These are phyloP conservation scores for Tringa solitaria DNA, from an alignment of 2,113 vertebrate genomes.

Conservation along the genomic window DNA sequence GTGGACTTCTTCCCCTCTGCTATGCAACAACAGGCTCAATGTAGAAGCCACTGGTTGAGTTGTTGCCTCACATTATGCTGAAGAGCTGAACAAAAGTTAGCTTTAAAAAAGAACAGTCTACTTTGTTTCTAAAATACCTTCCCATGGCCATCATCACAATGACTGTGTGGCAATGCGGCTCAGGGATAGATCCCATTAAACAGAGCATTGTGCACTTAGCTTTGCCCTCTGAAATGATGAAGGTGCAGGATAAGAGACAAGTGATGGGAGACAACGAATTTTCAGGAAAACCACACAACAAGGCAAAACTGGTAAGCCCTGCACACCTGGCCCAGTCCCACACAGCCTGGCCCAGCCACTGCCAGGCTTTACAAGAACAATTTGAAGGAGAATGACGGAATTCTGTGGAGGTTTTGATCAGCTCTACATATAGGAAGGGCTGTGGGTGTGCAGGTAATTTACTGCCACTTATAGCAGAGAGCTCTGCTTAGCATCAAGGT, in stretches of 20 bases:
- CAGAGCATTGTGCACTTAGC: background rate
- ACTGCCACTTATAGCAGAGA: background rate
- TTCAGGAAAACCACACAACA: background rate
- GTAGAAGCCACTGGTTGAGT: background rate
- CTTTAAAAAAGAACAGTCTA: background rate
- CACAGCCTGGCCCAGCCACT: background rate
- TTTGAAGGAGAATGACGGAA: background rate
- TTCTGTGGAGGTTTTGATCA: background rate
- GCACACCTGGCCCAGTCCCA: background rate
- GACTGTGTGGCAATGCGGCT: accelerated
- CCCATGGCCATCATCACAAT: too few species aligned
- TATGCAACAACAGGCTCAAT: background rate
- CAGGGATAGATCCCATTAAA: background rate
- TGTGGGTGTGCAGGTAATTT: background rate
- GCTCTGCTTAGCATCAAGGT: background rate
- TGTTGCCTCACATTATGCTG: background rate
- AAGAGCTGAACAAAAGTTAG: background rate
- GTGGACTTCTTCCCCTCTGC: background rate
- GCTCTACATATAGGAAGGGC: background rate
- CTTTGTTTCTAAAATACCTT: background rate
- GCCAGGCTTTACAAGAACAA: background rate
- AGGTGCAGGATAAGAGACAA: background rate
- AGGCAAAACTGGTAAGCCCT: background rate
- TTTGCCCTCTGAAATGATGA: background rate
- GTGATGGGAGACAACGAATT: background rate